Base-by-base conservation (phyloP, 2,797 vertebrate species). In the Crenichthys baileyi region DNA sequence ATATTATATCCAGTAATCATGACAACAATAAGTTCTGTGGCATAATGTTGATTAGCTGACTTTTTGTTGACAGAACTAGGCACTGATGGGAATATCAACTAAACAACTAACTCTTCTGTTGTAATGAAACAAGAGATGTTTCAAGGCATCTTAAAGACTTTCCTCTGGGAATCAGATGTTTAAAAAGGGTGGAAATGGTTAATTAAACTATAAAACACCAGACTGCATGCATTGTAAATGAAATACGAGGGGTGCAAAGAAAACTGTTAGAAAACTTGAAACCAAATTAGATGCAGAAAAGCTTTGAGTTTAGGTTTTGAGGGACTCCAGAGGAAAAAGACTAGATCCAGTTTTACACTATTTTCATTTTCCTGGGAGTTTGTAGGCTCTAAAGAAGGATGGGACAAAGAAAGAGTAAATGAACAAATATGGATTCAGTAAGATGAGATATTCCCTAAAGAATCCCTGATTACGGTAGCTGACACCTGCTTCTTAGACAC, bases 1-100 rank as follows among this genome's bases (percentile, higher is more conserved):
- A 90, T 85, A 87, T 90, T 88, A 92, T 88, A 75, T 85, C 70
- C 78, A 70, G 67, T 85, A 78, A 87, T 92, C 91, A 94, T 85
- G 87, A 56, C 86, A 88, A 92, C 85, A 73, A 73, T 2, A 0
- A 77, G 68, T 58, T 58, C 61, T 79, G 78, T 91, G 90, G 81
- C 85, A 94, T 90, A 87, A 91, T 84, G 84, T 85, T 82, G 85
- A 91, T 91, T 90, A 89, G 88, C 88, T 80, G 84, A 77, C 81
- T 78, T 36, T 51, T 65, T 68, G 61, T 60, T 85, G 81, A 81
- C 78, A 71, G 75, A 84, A 73, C 44, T 60, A 63, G 83, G 92
- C 83, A 85, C 73, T 63, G 79, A 87, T 72, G 71, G 75, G 80
- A 87, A 82, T 79, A 83, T 84, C 75, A 79, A 61, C 80, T 74